These are phyloP conservation scores for Rosalia funebris DNA, from an alignment of 2,888 invertebrate genomes.

Conservation along the genomic window DNA sequence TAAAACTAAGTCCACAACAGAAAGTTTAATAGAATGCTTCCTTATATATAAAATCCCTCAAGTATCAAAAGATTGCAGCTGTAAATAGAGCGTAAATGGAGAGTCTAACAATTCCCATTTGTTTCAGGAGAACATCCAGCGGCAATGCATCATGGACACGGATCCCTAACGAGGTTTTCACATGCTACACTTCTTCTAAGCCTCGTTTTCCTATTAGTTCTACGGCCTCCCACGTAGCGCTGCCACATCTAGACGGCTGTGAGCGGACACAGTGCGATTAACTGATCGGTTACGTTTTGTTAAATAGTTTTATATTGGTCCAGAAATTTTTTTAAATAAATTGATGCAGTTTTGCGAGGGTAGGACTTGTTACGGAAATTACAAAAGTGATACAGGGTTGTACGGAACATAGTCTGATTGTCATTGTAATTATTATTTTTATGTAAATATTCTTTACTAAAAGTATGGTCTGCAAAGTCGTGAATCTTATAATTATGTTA, in stretches of 20 bases:
- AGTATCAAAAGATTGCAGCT: too few relatives aligned
- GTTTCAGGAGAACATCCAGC: conserved; percentile 85
- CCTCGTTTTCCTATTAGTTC: conserved; percentile 50
- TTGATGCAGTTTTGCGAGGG: conserved; percentile 7
- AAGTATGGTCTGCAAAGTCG: too few relatives aligned
- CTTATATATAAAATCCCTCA: too few relatives aligned
- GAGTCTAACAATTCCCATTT: conserved; percentile 46
- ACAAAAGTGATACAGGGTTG: background rate
- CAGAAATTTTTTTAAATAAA: conserved; percentile 39
- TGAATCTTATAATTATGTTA: too few relatives aligned
- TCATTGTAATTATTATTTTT: too few relatives aligned
- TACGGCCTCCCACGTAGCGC: conserved; percentile 50
- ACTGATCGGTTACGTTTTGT: conserved; percentile 30
- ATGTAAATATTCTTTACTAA: too few relatives aligned
- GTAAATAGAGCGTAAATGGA: background rate
- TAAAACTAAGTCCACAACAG: too few relatives aligned
- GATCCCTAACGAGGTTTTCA: conserved; percentile 57
- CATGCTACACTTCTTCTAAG: conserved; percentile 55
- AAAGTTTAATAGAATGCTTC: too few relatives aligned
- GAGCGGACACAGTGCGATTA: conserved; percentile 31
- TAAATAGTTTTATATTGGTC: conserved; percentile 43
- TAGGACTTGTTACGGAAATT: background rate
- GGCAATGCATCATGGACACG: conserved; percentile 81
- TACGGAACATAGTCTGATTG: too few relatives aligned
- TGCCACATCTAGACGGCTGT: conserved; percentile 23